Evolutionary conservation across 1,140 invertebrate genomes (phyloP).

Genomic region (Zaprionus taronus): DNA sequence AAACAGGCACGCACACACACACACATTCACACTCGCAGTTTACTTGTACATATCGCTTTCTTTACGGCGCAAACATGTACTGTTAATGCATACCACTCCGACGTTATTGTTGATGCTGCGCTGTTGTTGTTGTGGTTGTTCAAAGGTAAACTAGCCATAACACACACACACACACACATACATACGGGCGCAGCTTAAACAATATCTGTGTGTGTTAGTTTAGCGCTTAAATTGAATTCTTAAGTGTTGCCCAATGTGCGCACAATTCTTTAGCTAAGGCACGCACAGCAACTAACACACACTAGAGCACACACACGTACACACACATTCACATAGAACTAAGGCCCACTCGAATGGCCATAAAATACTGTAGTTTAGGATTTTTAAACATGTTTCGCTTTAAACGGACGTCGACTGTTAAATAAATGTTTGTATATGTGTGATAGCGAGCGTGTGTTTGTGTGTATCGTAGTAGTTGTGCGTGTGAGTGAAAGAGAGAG

Average conservation of each 20-base stretch:
- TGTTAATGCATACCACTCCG: constrained; percentile 71
- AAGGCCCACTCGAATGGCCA: constrained; percentile 34
- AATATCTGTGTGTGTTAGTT: constrained; percentile 38
- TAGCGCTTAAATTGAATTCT: constrained; percentile 70
- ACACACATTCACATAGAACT: not conserved
- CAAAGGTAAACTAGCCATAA: constrained; percentile 75
- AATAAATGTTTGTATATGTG: constrained; percentile 13
- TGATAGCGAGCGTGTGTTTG: constrained; percentile 22
- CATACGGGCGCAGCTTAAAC: not conserved
- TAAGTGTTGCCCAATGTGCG: constrained; percentile 62
- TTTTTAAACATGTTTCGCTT: constrained; percentile 74
- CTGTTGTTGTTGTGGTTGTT: constrained; percentile 27
- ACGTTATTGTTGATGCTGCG: constrained; percentile 19
- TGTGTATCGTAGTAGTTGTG: not conserved
- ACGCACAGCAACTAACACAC: not conserved
- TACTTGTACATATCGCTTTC: constrained; percentile 31
- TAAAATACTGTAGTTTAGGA: constrained; percentile 75
- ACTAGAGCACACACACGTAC: not conserved
- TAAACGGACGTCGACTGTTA: constrained; percentile 55
- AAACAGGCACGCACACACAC: constrained; percentile 21
- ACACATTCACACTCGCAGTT: not conserved
- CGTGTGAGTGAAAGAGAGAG: not conserved
- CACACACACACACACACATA: constrained; percentile 40
- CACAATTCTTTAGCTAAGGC: constrained; percentile 27
- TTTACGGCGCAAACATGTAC: constrained; percentile 74